Conservation (phyloP, 2,797 vertebrate species). For the Liparis tanakae region DNA sequence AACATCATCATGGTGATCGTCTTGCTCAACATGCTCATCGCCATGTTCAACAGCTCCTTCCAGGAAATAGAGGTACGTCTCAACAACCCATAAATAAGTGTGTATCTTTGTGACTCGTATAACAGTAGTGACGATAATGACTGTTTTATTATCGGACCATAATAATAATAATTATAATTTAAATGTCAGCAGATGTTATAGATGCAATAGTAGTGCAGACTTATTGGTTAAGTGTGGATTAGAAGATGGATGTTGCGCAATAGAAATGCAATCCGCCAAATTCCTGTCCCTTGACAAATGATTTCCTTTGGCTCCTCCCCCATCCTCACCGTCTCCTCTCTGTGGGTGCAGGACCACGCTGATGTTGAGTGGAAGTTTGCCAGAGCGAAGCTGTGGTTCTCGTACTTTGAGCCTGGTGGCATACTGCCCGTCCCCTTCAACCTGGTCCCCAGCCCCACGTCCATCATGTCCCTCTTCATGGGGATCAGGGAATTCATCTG, state of each 20-base stretch:
- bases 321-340: neutral
- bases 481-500: slow-evolving; percentile 57
- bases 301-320: neutral
- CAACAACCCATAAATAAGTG: neutral
- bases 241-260: neutral
- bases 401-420: slow-evolving; percentile 93
- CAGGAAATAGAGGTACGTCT: slow-evolving; percentile 94
- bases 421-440: slow-evolving; percentile 95
- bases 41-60: slow-evolving; percentile 99
- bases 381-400: slow-evolving; percentile 95
- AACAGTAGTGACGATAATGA: neutral
- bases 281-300: neutral
- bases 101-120: neutral
- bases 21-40: slow-evolving; percentile 98
- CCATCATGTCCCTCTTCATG: slow-evolving; percentile 75
- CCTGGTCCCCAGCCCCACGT: slow-evolving; percentile 92
- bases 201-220: neutral
- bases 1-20: slow-evolving; percentile 99
- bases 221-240: neutral
- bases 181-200: neutral
- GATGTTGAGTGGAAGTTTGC: slow-evolving; percentile 99
- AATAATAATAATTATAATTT: neutral
- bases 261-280: neutral
- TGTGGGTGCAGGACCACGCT: slow-evolving; percentile 88
- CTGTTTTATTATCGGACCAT: neutral